Conservation (phyloP, 2,797 vertebrate species). For the Girardinus metallicus region DNA sequence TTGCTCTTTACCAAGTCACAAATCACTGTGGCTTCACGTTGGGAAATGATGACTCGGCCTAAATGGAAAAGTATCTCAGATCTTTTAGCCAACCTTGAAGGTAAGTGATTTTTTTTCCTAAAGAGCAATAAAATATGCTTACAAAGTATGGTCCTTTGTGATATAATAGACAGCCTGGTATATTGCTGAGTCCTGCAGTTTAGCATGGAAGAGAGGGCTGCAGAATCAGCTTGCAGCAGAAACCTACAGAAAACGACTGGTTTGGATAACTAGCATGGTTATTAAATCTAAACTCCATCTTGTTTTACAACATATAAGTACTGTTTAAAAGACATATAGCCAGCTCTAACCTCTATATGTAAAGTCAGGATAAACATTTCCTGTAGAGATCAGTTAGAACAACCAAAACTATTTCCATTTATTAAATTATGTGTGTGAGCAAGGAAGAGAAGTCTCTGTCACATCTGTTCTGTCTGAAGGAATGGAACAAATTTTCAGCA, state of each 20-base stretch:
- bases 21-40: constrained; percentile 13
- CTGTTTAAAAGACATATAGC: not conserved
- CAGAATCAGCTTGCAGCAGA: constrained; percentile 39
- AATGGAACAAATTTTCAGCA: not conserved
- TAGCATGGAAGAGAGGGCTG: constrained; percentile 14
- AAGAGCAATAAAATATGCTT: constrained; percentile 54
- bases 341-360: not conserved
- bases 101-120: constrained; percentile 25
- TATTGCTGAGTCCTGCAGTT: constrained; percentile 36
- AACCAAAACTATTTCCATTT: not conserved
- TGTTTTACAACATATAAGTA: not conserved
- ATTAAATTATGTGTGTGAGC: not conserved
- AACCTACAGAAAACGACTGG: constrained; percentile 1
- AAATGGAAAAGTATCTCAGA: constrained; percentile 16
- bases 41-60: constrained; percentile 20
- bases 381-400: not conserved
- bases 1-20: constrained; percentile 24
- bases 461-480: not conserved
- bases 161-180: constrained; percentile 30
- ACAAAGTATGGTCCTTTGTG: constrained; percentile 32
- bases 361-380: not conserved
- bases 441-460: too few relatives aligned
- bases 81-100: constrained; percentile 23
- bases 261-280: not conserved
- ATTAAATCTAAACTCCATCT: not conserved